Evolutionary conservation across 2,888 invertebrate genomes (phyloP), one percentile per base, ranked within the genome.

Genomic region (Nowickia ferox): DNA sequence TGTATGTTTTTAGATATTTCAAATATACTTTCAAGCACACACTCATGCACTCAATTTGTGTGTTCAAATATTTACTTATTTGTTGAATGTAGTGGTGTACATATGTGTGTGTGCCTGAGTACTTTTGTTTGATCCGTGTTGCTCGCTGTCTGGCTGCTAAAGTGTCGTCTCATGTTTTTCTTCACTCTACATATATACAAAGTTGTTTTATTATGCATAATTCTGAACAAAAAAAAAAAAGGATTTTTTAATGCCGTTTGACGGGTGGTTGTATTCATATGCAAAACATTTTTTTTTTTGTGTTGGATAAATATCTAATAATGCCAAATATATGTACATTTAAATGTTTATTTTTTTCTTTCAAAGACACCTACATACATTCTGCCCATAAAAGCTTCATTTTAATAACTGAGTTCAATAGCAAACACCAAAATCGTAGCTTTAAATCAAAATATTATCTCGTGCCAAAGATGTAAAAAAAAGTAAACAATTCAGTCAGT

Each of bases 191-290:
- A 6, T 6, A 30, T 30, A 2, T 22, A 2, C 2, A 17, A 38
- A 15, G 51, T 51, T 71, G 30, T 57, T 78, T 68, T 74, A 61
- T 51, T 78, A 61, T 17, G 30, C 48, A 72, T 30, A 46, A 55
- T 44, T 63, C 66, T 69, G 44, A 69, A 75, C n/a, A 75, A 57
- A 65, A 63, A 48, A 40, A 80, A 80, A 51, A 63, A 63, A 55
- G 44, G 76, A 80, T 57, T 80, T 76, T 63, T 61, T 75, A 30
- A n/a, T 48, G 42, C 17, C 68, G n/a, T 44, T 63, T 75, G 19
- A 17, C 57, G n/a, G 65, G 57, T 74, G 65, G 38, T 15, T 79
- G 38, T 46, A 55, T 65, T 79, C 57, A 48, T 71, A 71, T 55
- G 48, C 46, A 78, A 78, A 78, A 44, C 57, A 57, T 71, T 55